Conservation (phyloP, 2,113 vertebrate genomes). For the Thryonomys swinderianus region DNA sequence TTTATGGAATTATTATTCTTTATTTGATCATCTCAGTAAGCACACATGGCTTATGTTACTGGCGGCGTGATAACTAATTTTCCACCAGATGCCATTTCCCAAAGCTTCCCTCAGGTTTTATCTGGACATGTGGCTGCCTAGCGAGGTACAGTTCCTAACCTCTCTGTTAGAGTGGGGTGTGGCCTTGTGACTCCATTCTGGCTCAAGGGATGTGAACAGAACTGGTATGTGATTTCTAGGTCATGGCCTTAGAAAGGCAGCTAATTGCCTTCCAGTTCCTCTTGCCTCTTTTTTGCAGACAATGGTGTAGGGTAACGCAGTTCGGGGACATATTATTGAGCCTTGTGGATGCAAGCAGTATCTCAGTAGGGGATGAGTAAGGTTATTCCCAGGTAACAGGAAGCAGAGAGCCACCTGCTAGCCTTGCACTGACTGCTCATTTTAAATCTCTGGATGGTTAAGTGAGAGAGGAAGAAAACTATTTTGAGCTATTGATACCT, state of each 20-base stretch:
- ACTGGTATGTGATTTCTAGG: neutral
- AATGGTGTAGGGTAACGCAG: neutral
- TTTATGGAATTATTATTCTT: neutral
- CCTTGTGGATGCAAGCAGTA: neutral
- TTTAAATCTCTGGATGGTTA: neutral
- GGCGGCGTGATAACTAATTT: conserved; percentile 19
- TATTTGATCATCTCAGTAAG: neutral
- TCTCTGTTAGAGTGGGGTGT: neutral
- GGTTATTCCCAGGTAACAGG: neutral
- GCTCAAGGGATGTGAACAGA: neutral
- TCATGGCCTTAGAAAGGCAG: conserved; percentile 43
- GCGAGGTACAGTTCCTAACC: neutral
- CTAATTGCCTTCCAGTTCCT: neutral
- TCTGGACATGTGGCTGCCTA: conserved; percentile 1
- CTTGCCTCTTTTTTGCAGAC: neutral
- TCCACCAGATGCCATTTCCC: neutral
- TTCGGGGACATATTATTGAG: neutral
- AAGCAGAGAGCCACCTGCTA: neutral
- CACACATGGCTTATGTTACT: neutral
- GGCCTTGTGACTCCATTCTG: neutral
- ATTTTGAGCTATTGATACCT: neutral
- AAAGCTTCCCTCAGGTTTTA: neutral
- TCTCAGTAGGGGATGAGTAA: neutral
- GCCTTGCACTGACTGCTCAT: neutral
- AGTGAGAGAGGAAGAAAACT: neutral